These are phyloP conservation scores for Polyodon spathula DNA, from an alignment of 2,113 vertebrate genomes.

Conservation along the genomic window DNA sequence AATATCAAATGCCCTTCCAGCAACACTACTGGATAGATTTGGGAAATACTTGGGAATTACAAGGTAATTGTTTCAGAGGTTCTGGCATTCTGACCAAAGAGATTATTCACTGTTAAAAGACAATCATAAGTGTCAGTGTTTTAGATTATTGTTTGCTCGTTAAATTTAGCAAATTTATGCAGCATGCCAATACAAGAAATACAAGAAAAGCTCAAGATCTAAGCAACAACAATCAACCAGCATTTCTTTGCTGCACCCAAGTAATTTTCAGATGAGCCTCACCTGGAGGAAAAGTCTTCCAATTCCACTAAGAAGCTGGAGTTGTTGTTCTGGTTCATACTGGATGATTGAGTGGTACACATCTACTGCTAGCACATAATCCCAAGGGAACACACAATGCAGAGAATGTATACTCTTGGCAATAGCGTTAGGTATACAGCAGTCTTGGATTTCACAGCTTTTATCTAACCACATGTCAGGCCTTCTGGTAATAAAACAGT, in stretches of 20 bases:
- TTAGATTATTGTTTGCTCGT: too few relatives aligned
- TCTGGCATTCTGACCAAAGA: too few relatives aligned
- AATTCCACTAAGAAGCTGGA: constrained; percentile 87
- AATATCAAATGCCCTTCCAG: too few relatives aligned
- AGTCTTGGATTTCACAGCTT: not conserved
- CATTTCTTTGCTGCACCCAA: not conserved
- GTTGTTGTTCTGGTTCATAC: constrained; percentile 78
- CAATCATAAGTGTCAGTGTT: too few relatives aligned
- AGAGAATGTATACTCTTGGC: not conserved
- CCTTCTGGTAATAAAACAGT: too few relatives aligned
- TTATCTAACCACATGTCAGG: not conserved
- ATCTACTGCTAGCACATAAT: constrained; percentile 85
- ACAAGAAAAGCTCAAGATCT: not conserved
- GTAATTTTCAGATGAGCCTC: constrained; percentile 5
- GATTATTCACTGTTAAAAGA: too few relatives aligned
- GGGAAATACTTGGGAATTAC: too few relatives aligned
- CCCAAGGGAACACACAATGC: constrained; percentile 49
- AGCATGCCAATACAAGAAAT: too few relatives aligned
- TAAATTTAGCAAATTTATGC: too few relatives aligned
- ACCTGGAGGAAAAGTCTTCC: constrained; percentile 97
- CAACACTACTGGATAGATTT: too few relatives aligned
- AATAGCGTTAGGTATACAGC: not conserved
- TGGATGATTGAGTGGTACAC: constrained; percentile 71
- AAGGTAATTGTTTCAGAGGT: too few relatives aligned
- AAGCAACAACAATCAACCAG: not conserved